A percentile compares a stretch with the other conserved stretches of the same genome.
phyloP scores from a whole-genome alignment of 2,113 vertebrate species.

The Sinocyclocheilus anshuiensis region DNA sequence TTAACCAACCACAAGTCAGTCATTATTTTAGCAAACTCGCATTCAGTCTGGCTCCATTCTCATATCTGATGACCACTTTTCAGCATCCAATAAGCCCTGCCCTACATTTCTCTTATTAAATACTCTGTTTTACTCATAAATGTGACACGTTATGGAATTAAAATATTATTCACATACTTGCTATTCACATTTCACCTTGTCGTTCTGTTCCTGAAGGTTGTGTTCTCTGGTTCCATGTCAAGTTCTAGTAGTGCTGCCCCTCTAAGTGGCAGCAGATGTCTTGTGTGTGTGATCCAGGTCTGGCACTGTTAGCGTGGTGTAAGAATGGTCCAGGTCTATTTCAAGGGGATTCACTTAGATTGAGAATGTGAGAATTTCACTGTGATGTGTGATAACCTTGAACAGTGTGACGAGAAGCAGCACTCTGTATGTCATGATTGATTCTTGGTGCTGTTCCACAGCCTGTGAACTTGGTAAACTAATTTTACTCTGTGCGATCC shows the following conservation, averaged over 20 bases:
- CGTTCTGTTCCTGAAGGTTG: background rate
- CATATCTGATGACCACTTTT: too few species aligned
- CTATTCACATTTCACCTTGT: background rate
- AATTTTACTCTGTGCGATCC: background rate
- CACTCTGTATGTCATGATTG: conserved; percentile 2
- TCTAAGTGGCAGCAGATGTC: conserved; percentile 43
- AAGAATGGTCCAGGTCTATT: conserved; percentile 29
- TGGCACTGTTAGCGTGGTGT: conserved; percentile 16
- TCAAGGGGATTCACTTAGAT: conserved; percentile 23
- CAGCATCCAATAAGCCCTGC: background rate
- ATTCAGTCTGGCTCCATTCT: background rate
- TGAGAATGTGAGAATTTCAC: conserved; percentile 21
- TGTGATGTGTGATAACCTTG: conserved; percentile 28
- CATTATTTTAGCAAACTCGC: background rate
- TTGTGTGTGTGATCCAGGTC: conserved; percentile 34
- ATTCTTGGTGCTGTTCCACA: background rate
- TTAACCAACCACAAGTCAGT: background rate
- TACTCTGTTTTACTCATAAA: background rate
- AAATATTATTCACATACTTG: background rate
- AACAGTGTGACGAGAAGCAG: conserved; percentile 7
- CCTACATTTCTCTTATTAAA: background rate
- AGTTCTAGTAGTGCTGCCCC: conserved; percentile 10
- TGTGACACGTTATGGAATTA: background rate
- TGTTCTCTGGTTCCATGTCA: conserved; percentile 43
- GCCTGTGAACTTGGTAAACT: conserved; percentile 11